Conservation (phyloP, 2,113 vertebrate species). For the Propithecus coquereli region DNA sequence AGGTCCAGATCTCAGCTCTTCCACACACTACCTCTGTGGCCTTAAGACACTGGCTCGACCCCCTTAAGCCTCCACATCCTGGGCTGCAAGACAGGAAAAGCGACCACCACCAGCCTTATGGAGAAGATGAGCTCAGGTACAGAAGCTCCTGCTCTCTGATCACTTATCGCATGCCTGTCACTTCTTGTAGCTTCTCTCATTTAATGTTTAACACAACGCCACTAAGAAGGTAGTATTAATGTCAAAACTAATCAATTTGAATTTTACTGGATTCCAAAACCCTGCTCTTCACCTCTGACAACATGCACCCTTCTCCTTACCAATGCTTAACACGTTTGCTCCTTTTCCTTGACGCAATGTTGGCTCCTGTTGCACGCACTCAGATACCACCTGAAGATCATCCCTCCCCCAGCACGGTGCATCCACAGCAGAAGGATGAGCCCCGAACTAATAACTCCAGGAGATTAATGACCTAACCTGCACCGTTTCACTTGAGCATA, state of each 20-base stretch:
- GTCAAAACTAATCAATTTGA: not conserved
- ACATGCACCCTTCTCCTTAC: not conserved
- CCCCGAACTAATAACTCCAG: not conserved
- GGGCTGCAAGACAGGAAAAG: not conserved
- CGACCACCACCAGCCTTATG: not conserved
- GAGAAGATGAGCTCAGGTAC: not conserved
- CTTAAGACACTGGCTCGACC: not conserved
- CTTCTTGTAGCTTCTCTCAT: not conserved
- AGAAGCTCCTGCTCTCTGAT: not conserved
- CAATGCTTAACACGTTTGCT: not conserved
- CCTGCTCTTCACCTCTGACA: not conserved
- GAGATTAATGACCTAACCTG: not conserved
- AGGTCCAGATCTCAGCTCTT: not conserved
- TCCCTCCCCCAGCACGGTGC: not conserved
- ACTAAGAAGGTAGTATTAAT: not conserved
- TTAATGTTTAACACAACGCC: not conserved
- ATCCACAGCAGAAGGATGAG: not conserved
- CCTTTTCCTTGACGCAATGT: not conserved
- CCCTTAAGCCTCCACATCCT: not conserved
- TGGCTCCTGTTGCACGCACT: not conserved
- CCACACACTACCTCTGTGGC: not conserved
- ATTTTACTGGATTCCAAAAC: not conserved
- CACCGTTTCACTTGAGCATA: not conserved
- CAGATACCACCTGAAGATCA: not conserved
- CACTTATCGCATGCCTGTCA: not conserved